Base-by-base conservation (phyloP, 2,888 invertebrate species). In the Nomada fucata region DNA sequence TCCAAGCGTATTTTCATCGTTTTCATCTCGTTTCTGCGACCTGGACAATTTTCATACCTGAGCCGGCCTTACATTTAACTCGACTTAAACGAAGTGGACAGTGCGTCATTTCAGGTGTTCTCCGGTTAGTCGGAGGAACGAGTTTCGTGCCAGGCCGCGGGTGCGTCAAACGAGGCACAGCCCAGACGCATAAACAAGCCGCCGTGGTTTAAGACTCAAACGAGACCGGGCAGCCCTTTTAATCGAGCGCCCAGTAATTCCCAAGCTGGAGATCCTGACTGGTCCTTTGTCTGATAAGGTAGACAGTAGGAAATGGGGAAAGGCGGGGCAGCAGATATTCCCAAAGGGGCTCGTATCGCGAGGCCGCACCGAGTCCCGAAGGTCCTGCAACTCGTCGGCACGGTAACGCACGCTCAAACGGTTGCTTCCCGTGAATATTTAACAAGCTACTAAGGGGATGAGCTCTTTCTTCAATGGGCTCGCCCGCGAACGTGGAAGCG, bases 391-490 rank as follows among this genome's bases (percentile, higher is more conserved):
- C 72, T 76, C 76, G 77, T 65, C 77, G 83, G 57, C 72, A 68
- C 70, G 75, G 82, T 78, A 85, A 87, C 86, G 81, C 72, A 79
- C 82, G 86, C 67, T 86, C 79, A 84, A 87, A 87, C 83, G 78
- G 71, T 67, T 64, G 77, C 65, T 78, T 72, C 88, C 82, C 86
- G 77, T 89, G 89, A 89, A 89, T 89, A 89, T 89, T 89, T 89
- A 88, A 89, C 84, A 76, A 68, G 69, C 64, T 57, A 68, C 80
- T 88, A 87, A 88, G 83, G 84, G 86, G 88, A 88, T 84, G 86
- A 85, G 86, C 83, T 89, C 83, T 89, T 83, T 85, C 81, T 79
- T 77, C 57, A 81, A 83, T 79, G 70, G 78, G 44, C 70, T 65
- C 42, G 52, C 42, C 55, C 67, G 50, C 26, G 68, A 79, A 64